phyloP scores from a whole-genome alignment of 2,888 invertebrate genomes.

The Cerastis leucographa region DNA sequence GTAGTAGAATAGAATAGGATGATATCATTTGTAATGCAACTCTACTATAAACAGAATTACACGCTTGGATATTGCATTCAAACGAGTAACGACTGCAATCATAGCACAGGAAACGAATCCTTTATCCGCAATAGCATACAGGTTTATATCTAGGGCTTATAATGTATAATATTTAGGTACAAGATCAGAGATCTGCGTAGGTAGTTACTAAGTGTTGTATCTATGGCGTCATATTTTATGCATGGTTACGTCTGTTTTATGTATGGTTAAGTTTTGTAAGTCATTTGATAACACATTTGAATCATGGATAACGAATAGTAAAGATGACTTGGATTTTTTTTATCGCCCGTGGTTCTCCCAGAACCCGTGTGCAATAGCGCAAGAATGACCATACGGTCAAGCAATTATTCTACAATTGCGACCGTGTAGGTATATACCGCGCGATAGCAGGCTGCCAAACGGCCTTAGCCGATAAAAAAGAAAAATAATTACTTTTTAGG shows the following conservation, averaged over 20 bases:
- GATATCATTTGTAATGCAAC: slow-evolving; percentile 2
- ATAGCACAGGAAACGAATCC: slow-evolving; percentile 40
- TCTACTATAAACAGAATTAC: slow-evolving; percentile 16
- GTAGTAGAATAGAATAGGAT: background rate
- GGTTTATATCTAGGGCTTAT: background rate
- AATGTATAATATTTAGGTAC: background rate
- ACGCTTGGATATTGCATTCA: slow-evolving; percentile 20
- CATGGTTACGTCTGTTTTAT: too few relatives aligned
- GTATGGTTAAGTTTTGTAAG: slow-evolving; percentile 14
- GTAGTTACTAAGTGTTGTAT: slow-evolving; percentile 7
- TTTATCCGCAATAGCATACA: slow-evolving; percentile 6
- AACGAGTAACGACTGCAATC: slow-evolving; percentile 32
- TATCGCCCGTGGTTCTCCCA: background rate
- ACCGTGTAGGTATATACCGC: too few relatives aligned
- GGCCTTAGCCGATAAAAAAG: too few relatives aligned
- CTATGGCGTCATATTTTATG: slow-evolving; percentile 14
- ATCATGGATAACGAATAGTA: slow-evolving; percentile 3
- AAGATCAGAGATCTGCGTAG: background rate
- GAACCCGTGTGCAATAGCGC: slow-evolving; percentile 3
- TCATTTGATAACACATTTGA: slow-evolving; percentile 40
- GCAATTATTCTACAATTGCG: background rate
- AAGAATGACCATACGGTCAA: background rate
- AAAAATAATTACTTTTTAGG: too few relatives aligned
- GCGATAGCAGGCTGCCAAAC: background rate
- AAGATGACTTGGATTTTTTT: background rate